Conservation (phyloP, 2,797 vertebrate genomes). For the Clarias fuscus region DNA sequence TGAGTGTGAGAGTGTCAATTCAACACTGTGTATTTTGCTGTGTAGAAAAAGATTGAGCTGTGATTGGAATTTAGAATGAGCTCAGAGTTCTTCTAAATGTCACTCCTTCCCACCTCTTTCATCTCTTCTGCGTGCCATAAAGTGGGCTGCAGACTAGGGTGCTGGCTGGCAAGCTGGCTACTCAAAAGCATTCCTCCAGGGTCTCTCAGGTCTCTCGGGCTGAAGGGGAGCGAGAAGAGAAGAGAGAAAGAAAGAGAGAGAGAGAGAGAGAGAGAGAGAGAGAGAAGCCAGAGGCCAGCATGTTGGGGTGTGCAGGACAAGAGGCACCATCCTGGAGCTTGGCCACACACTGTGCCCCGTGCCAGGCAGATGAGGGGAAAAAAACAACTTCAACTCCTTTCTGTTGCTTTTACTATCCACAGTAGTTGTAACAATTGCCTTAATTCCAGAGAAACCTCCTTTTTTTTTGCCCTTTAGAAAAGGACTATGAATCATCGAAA, state of each 20-base stretch:
- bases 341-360: slow-evolving; percentile 60
- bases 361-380: slow-evolving; percentile 39
- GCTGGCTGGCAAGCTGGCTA: slow-evolving; percentile 50
- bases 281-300: slow-evolving; percentile 72
- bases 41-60: slow-evolving; percentile 30
- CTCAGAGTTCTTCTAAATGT: slow-evolving; percentile 56
- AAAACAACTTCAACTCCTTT: slow-evolving; percentile 19
- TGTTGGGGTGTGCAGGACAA: slow-evolving; percentile 69
- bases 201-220: slow-evolving; percentile 76
- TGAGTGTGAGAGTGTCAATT: slow-evolving; percentile 13
- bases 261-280: slow-evolving; percentile 32
- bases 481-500: background rate
- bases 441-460: slow-evolving; percentile 9
- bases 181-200: slow-evolving; percentile 78
- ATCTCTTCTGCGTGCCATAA: slow-evolving; percentile 53
- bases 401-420: slow-evolving; percentile 28
- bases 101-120: slow-evolving; percentile 55
- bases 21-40: slow-evolving; percentile 9
- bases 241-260: slow-evolving; percentile 26
- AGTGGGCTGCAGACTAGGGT: slow-evolving; percentile 49
- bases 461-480: slow-evolving; percentile 4
- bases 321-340: slow-evolving; percentile 62
- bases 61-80: slow-evolving; percentile 53
- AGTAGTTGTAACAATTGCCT: slow-evolving; percentile 24
- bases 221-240: slow-evolving; percentile 44